phyloP scores from a whole-genome alignment of 2,113 vertebrate species.

The Datnioides undecimradiatus region DNA sequence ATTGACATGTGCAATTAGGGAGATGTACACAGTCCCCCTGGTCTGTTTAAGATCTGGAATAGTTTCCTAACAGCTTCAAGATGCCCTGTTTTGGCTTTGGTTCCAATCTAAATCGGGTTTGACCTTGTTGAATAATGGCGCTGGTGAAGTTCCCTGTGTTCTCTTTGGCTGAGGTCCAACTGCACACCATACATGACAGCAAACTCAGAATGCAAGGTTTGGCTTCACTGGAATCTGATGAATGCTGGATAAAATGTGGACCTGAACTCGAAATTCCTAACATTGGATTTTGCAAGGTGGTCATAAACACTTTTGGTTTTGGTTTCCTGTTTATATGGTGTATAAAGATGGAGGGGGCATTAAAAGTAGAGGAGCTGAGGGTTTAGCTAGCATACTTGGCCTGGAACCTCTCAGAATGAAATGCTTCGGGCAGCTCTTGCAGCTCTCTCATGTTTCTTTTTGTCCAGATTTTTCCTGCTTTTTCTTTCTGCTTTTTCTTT shows the following conservation, averaged over 20 bases:
- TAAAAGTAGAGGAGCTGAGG: slow-evolving; percentile 64
- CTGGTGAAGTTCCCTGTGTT: slow-evolving; percentile 65
- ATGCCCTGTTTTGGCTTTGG: slow-evolving; percentile 79
- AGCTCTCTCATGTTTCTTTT: slow-evolving; percentile 24
- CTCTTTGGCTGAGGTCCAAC: slow-evolving; percentile 62
- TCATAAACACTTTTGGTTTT: slow-evolving; percentile 72
- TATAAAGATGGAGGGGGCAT: slow-evolving; percentile 47
- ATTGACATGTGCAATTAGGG: slow-evolving; percentile 82
- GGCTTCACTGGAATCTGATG: slow-evolving; percentile 59
- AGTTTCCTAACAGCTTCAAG: slow-evolving; percentile 84
- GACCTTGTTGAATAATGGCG: slow-evolving; percentile 78
- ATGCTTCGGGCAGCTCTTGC: slow-evolving; percentile 32
- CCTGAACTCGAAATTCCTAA: slow-evolving; percentile 50
- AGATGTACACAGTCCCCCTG: slow-evolving; percentile 79
- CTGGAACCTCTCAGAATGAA: slow-evolving; percentile 68
- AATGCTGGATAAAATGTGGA: slow-evolving; percentile 57
- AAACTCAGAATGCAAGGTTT: slow-evolving; percentile 45
- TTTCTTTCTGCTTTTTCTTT: slow-evolving; percentile 24
- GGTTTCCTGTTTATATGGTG: slow-evolving; percentile 77
- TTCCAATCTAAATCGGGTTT: slow-evolving; percentile 74
- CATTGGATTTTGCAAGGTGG: slow-evolving; percentile 57
- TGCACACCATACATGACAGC: slow-evolving; percentile 37
- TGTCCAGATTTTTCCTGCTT: slow-evolving; percentile 17
- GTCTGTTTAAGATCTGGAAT: slow-evolving; percentile 82
- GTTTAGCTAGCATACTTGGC: slow-evolving; percentile 40